Evolutionary conservation across 2,113 vertebrate species (phyloP).

Genomic region (Poeciliopsis retropinna): DNA sequence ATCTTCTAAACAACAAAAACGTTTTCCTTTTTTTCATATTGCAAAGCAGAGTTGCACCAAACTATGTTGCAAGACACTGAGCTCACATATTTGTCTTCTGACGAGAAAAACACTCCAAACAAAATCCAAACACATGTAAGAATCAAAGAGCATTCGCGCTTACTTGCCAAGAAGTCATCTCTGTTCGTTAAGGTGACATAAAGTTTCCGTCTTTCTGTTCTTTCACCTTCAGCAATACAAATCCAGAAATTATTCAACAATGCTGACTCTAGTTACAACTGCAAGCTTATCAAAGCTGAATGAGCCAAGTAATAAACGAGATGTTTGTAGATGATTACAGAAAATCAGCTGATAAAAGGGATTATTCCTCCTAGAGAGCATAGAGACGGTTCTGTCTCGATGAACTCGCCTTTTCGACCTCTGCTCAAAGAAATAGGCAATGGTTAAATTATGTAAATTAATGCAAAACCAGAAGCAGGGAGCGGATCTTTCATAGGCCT

Average conservation of each 20-base stretch:
- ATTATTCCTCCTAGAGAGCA: conserved; percentile 25
- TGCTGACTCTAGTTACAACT: neutral
- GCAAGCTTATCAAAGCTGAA: neutral
- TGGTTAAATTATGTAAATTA: conserved; percentile 69
- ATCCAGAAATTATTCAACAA: neutral
- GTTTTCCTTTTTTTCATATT: conserved; percentile 38
- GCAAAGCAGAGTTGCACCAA: conserved; percentile 16
- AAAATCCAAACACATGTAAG: neutral
- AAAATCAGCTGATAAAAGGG: conserved; percentile 42
- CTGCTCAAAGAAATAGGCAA: conserved; percentile 49
- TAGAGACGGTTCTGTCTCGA: conserved; percentile 48
- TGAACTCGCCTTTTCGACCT: conserved; percentile 34
- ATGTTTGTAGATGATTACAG: conserved; percentile 9
- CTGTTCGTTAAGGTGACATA: conserved; percentile 17
- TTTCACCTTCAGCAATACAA: neutral
- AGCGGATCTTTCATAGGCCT: conserved; percentile 48
- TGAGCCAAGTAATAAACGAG: neutral
- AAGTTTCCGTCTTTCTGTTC: neutral
- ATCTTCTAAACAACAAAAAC: conserved; percentile 39
- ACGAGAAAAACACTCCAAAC: neutral
- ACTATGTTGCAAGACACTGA: conserved; percentile 14
- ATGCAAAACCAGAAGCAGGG: conserved; percentile 63
- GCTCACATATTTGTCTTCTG: neutral
- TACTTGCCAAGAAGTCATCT: neutral
- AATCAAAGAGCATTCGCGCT: neutral